These are phyloP conservation scores for Stenchaetothrips biformis DNA, from an alignment of 2,888 invertebrate genomes.

Conservation along the genomic window DNA sequence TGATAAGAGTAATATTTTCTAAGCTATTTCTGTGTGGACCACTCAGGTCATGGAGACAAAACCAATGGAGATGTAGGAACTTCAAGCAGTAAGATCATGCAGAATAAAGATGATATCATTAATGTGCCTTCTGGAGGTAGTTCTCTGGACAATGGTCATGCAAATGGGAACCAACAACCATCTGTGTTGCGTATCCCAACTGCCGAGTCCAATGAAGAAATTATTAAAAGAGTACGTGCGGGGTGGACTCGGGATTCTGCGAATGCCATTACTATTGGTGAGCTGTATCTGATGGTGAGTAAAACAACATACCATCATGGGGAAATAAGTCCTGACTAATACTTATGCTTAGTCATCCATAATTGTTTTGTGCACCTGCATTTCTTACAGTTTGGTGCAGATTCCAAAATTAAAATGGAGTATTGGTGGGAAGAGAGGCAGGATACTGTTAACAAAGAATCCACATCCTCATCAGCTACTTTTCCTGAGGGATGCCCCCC, in stretches of 20 bases:
- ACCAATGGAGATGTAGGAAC: background rate
- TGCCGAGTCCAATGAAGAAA: conserved; percentile 1
- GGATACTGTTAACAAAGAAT: conserved; percentile 39
- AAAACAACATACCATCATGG: conserved; percentile 21
- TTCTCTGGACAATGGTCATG: conserved; percentile 29
- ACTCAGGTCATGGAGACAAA: background rate
- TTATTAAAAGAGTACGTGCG: conserved; percentile 43
- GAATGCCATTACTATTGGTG: conserved; percentile 78
- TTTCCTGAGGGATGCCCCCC: too few species aligned
- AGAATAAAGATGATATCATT: conserved; percentile 23
- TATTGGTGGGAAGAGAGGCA: conserved; percentile 67
- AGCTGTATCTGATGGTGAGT: conserved; percentile 80
- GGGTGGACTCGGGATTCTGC: conserved; percentile 79
- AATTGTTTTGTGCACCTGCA: conserved; percentile 20
- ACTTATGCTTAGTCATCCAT: conserved; percentile 27
- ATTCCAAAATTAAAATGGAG: conserved; percentile 69
- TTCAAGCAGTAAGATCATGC: background rate
- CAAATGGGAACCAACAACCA: conserved; percentile 31
- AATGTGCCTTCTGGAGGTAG: background rate
- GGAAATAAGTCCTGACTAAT: conserved; percentile 19
- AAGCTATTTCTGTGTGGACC: background rate
- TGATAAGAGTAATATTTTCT: background rate
- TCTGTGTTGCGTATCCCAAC: background rate
- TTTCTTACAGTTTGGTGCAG: conserved; percentile 59
- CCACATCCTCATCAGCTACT: background rate